A percentile compares a stretch with the other conserved stretches of the same genome.
These are phyloP conservation scores for Sarcophaga carnaria DNA, from an alignment of 2,888 invertebrate species.

Conservation along the genomic window DNA sequence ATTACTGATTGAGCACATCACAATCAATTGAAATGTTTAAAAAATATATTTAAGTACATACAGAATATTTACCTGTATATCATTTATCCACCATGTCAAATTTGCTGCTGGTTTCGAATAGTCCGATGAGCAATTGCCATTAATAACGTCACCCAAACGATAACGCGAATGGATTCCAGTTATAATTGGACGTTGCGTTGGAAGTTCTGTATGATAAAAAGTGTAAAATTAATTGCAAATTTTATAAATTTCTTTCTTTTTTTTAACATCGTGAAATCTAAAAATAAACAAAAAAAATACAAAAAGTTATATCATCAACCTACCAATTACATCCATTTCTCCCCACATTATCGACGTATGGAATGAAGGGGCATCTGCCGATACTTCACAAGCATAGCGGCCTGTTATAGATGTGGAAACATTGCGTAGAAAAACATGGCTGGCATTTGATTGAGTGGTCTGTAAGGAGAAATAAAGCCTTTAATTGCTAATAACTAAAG, in stretches of 20 bases:
- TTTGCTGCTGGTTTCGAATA: slow-evolving; percentile 84
- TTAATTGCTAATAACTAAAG: slow-evolving; percentile 9
- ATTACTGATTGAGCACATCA: too few species aligned
- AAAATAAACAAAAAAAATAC: not conserved
- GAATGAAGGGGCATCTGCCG: slow-evolving; percentile 81
- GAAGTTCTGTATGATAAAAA: slow-evolving; percentile 80
- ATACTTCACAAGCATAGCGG: slow-evolving; percentile 81
- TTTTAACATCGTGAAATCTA: not conserved
- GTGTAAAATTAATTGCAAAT: not conserved
- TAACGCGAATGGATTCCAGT: slow-evolving; percentile 83
- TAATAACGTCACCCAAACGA: slow-evolving; percentile 83
- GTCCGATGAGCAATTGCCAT: slow-evolving; percentile 84
- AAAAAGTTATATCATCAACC: slow-evolving; percentile 60
- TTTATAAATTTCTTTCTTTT: not conserved
- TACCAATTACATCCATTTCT: slow-evolving; percentile 81
- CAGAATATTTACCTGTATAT: slow-evolving; percentile 77
- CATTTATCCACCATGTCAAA: slow-evolving; percentile 84
- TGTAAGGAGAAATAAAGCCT: slow-evolving; percentile 63
- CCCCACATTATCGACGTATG: slow-evolving; percentile 79
- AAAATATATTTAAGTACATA: too few species aligned
- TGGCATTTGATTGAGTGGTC: slow-evolving; percentile 80
- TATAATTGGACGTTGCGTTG: slow-evolving; percentile 83
- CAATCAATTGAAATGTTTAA: too few species aligned
- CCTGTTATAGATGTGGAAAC: slow-evolving; percentile 79
- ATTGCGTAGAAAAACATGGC: slow-evolving; percentile 79